Evolutionary conservation across 2,113 vertebrate species (phyloP), one percentile per base, ranked within the genome.

Genomic region (Plotosus lineatus): DNA sequence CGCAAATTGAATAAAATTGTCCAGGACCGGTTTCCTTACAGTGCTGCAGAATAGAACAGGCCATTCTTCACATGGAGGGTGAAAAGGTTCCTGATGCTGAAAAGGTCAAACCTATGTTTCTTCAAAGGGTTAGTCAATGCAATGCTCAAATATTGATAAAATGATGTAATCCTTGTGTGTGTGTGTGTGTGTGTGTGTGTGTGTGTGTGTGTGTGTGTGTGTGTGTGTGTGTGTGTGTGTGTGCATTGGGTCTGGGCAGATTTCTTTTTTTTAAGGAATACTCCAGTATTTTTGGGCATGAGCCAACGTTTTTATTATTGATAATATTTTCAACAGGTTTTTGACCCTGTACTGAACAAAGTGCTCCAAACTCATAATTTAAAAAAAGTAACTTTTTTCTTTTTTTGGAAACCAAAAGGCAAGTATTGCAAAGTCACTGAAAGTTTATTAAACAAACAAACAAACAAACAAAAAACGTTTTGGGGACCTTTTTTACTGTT

Each of bases 61-160:
- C 69, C 14, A 50, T 80, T 80, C 55, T 75, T 81, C 71, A 75
- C 38, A 28, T 42, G 46, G n/a, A 81, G 38, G 23, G 48, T 75
- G 60, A 81, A 75, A 81, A 75, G 60, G 72, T 81, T 75, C 72
- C 60, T 46, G 63, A 55, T 3, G 26, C 50, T 75, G 72, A 75
- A 81, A 81, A 81, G 80, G 80, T 81, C 80, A 75, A 36, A 68
- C 48, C 61, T 63, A 42, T 56, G 68, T 48, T 66, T 3, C 72
- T 75, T 76, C 60, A 19, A 61, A 33, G 72, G 46, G 60, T 46
- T 56, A 72, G 72, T 81, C 79, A 81, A 61, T 74, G 79, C 46
- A 72, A 40, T 38, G n/a, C 71, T 75, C 28, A 14, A 63, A 81
- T 68, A 75, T 81, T 42, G 80, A 81, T 75, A 65, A 75, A 81